Evolutionary conservation across 1,140 invertebrate genomes (phyloP).

Genomic region (Hycleus cichorii): DNA sequence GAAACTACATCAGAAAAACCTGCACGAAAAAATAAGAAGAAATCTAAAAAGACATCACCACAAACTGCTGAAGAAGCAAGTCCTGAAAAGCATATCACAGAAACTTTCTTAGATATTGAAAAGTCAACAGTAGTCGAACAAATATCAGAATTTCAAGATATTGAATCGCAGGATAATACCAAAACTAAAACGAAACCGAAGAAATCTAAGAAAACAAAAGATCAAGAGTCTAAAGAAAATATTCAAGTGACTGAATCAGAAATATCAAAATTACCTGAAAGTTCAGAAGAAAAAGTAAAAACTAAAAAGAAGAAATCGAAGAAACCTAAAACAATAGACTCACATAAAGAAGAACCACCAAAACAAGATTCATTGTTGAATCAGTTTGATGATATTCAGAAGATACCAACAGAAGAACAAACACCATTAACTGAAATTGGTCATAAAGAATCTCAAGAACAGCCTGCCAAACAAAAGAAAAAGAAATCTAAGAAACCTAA

Average conservation of each 20-base stretch:
- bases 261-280: neutral
- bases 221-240: constrained; percentile 9
- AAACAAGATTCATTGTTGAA: neutral
- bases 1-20: neutral
- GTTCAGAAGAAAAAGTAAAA: constrained; percentile 1
- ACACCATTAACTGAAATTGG: too few species aligned
- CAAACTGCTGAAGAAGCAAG: neutral
- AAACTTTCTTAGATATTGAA: neutral
- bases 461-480: neutral
- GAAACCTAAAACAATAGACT: constrained; percentile 5
- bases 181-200: constrained; percentile 6
- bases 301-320: constrained; percentile 10
- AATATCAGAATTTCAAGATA: neutral
- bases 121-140: neutral
- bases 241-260: constrained; percentile 1
- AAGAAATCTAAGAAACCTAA: constrained; percentile 12
- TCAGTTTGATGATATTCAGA: too few species aligned
- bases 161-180: neutral
- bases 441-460: neutral
- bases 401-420: neutral
- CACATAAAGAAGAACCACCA: neutral
- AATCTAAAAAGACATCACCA: constrained; percentile 5
- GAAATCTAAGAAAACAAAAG: constrained; percentile 13
- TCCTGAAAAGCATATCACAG: too few species aligned
- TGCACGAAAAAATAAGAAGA: neutral